Evolutionary conservation across 2,888 invertebrate species (phyloP).

Genomic region (Torymus tubicola): DNA sequence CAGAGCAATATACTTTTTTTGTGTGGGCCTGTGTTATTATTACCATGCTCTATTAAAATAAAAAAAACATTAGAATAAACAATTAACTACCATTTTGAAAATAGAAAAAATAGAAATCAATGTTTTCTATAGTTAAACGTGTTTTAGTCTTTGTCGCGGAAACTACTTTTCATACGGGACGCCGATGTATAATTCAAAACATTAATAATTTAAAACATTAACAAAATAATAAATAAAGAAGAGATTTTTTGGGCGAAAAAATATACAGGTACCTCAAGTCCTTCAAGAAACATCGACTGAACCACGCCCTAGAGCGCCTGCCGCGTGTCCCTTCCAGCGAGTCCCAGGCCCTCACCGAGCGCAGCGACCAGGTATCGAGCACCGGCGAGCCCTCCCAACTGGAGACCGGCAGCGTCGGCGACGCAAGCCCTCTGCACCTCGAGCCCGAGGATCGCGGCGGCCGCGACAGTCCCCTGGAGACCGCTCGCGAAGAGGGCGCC

Average conservation of each 20-base stretch:
- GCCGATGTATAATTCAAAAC: too few species aligned
- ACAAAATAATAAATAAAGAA: too few species aligned
- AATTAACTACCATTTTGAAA: too few species aligned
- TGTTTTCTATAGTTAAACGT: too few species aligned
- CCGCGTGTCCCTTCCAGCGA: constrained; percentile 79
- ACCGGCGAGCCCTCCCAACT: constrained; percentile 82
- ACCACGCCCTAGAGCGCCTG: constrained; percentile 89
- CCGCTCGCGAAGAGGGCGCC: constrained; percentile 59
- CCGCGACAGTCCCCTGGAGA: constrained; percentile 41
- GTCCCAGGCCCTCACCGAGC: constrained; percentile 68
- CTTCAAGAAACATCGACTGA: constrained; percentile 92
- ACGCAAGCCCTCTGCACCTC: constrained; percentile 77
- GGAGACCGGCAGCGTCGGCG: constrained; percentile 78
- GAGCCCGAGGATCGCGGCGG: constrained; percentile 71
- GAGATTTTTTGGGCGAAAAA: neutral
- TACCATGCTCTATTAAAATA: too few species aligned
- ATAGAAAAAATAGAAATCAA: too few species aligned
- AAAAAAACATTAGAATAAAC: too few species aligned
- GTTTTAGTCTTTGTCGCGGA: too few species aligned
- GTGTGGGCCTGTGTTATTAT: too few species aligned
- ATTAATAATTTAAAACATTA: too few species aligned
- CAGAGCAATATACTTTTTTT: too few species aligned
- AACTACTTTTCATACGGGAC: too few species aligned
- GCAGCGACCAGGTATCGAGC: constrained; percentile 84
- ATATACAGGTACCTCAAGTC: constrained; percentile 86